These are phyloP conservation scores for Onychomys arenicola DNA, from an alignment of 2,797 vertebrate species.

Conservation along the genomic window DNA sequence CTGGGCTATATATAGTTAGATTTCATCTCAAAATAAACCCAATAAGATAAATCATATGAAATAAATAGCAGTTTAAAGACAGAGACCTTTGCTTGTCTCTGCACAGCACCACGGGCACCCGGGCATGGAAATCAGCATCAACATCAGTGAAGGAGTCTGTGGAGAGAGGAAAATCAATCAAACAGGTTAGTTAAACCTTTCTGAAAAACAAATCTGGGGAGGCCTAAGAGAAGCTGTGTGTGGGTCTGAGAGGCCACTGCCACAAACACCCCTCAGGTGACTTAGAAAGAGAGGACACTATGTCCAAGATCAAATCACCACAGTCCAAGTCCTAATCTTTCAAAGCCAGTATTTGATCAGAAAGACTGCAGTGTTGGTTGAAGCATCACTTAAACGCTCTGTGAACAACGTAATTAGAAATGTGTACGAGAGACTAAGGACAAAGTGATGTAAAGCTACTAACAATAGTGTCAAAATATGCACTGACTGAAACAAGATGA, in stretches of 20 bases:
- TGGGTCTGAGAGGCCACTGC: conserved; percentile 30
- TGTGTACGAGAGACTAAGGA: neutral
- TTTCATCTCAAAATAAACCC: neutral
- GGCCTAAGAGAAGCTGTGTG: neutral
- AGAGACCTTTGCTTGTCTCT: conserved; percentile 94
- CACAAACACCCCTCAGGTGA: conserved; percentile 30
- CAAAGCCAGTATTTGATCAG: conserved; percentile 27
- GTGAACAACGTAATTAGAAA: conserved; percentile 42
- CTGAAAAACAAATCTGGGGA: conserved; percentile 41
- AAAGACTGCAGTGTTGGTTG: conserved; percentile 43
- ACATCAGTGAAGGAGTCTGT: conserved; percentile 93
- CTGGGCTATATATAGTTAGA: neutral
- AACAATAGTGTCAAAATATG: conserved; percentile 40
- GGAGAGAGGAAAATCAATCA: conserved; percentile 77
- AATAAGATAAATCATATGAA: neutral
- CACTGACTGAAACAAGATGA: conserved; percentile 21
- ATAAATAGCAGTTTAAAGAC: conserved; percentile 62
- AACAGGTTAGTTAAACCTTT: conserved; percentile 41
- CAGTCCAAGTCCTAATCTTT: conserved; percentile 35
- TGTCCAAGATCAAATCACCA: conserved; percentile 42
- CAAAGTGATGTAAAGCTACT: conserved; percentile 50
- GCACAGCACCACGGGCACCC: conserved; percentile 96
- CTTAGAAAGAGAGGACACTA: conserved; percentile 28
- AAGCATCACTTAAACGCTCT: conserved; percentile 38
- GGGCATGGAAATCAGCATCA: conserved; percentile 96